These are phyloP conservation scores for Tetramorium bicarinatum DNA, from an alignment of 2,888 invertebrate species.

Conservation along the genomic window DNA sequence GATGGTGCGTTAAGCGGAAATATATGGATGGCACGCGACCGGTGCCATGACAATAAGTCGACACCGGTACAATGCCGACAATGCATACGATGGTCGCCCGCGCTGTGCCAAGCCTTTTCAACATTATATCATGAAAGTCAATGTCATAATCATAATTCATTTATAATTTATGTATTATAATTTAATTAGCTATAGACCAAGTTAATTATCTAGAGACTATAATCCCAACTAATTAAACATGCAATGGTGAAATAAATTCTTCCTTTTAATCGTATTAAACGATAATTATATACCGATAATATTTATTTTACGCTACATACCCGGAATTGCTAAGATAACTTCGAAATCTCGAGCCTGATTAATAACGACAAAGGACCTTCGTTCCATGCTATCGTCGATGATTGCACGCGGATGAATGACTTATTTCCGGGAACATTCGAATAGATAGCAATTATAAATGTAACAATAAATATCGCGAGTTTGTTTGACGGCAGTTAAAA, in stretches of 20 bases:
- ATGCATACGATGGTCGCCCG: not conserved
- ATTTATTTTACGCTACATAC: not conserved
- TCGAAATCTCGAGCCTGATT: slow-evolving; percentile 17
- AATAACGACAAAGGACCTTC: slow-evolving; percentile 27
- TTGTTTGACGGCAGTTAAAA: slow-evolving; percentile 29
- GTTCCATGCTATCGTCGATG: slow-evolving; percentile 37
- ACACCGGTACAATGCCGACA: slow-evolving; percentile 33
- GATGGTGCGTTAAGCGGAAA: slow-evolving; percentile 79
- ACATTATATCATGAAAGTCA: not conserved
- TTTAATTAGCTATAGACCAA: not conserved
- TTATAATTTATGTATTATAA: not conserved
- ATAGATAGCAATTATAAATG: slow-evolving; percentile 62
- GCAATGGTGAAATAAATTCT: not conserved
- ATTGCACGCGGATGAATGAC: slow-evolving; percentile 57
- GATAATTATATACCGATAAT: not conserved
- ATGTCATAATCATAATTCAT: not conserved
- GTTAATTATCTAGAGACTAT: too few relatives aligned
- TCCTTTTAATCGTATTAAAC: not conserved
- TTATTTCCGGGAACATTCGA: slow-evolving; percentile 63
- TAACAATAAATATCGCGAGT: slow-evolving; percentile 55
- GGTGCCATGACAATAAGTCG: slow-evolving; percentile 63
- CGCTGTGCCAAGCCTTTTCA: not conserved
- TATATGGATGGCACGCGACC: slow-evolving; percentile 84
- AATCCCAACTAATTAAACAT: not conserved
- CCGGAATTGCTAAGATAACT: slow-evolving; percentile 20